These are phyloP conservation scores for Liopterus haemorrhoidalis DNA, from an alignment of 2,888 invertebrate genomes.

Conservation along the genomic window DNA sequence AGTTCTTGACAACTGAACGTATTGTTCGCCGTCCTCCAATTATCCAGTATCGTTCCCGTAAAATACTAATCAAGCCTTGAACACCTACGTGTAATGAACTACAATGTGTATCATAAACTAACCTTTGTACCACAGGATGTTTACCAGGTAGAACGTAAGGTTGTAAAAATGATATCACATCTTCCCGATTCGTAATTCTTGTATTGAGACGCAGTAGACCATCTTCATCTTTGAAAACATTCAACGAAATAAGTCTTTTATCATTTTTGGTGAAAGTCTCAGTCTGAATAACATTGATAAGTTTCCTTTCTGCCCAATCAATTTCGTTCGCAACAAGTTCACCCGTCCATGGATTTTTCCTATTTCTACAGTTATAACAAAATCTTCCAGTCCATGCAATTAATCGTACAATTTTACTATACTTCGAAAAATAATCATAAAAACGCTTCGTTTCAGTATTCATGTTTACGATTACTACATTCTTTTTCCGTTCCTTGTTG, in stretches of 20 bases:
- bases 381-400: slow-evolving; percentile 26
- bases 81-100: slow-evolving; percentile 16
- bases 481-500: slow-evolving; percentile 11
- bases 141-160: slow-evolving; percentile 32
- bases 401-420: slow-evolving; percentile 27
- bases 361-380: not conserved
- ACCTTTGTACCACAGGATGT: slow-evolving; percentile 29
- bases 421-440: slow-evolving; percentile 26
- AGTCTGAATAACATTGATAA: not conserved
- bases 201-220: slow-evolving; percentile 29
- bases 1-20: slow-evolving; percentile 23
- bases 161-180: slow-evolving; percentile 28
- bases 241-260: slow-evolving; percentile 13
- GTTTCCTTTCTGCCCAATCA: not conserved
- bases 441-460: slow-evolving; percentile 1
- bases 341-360: not conserved
- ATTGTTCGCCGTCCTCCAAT: slow-evolving; percentile 26
- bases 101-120: slow-evolving; percentile 23
- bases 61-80: slow-evolving; percentile 27
- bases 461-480: slow-evolving; percentile 2
- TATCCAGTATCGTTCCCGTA: slow-evolving; percentile 32
- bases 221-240: slow-evolving; percentile 23
- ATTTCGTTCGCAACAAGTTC: slow-evolving; percentile 4
- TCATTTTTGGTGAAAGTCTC: slow-evolving; percentile 23
- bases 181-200: slow-evolving; percentile 24